Evolutionary conservation across 2,888 invertebrate species (phyloP).

Genomic region (Flexamia atlantica): DNA sequence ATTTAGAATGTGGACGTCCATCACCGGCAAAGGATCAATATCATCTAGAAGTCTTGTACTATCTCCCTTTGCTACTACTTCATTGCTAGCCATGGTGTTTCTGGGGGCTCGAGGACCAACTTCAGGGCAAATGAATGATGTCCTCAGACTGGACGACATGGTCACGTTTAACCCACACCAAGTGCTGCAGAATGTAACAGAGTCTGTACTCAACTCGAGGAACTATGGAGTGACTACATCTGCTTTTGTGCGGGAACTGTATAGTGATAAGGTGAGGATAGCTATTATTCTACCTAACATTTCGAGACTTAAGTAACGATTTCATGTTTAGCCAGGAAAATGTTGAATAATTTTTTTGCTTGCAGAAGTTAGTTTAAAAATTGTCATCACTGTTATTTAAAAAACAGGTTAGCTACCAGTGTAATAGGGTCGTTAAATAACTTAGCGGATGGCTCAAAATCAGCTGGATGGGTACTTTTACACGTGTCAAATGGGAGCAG

Average conservation of each 20-base stretch:
- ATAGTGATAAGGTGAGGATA: conserved; percentile 82
- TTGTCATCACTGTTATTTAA: too few relatives aligned
- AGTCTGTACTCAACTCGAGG: conserved; percentile 81
- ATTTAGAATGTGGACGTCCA: conserved; percentile 88
- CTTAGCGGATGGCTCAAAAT: too few relatives aligned
- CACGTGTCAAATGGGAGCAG: too few relatives aligned
- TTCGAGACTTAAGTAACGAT: too few relatives aligned
- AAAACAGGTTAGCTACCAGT: too few relatives aligned
- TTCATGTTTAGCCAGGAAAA: too few relatives aligned
- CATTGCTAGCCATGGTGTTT: conserved; percentile 93
- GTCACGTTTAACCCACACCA: conserved; percentile 94
- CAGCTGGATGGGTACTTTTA: too few relatives aligned
- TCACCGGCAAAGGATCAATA: conserved; percentile 81
- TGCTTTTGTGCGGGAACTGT: conserved; percentile 89
- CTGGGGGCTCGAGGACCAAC: conserved; percentile 92
- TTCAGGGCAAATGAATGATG: conserved; percentile 94
- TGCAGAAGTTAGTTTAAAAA: too few relatives aligned
- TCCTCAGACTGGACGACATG: conserved; percentile 90
- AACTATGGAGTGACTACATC: conserved; percentile 87
- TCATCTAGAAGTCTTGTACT: conserved; percentile 83
- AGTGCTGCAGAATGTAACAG: conserved; percentile 90
- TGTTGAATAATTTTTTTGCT: too few relatives aligned
- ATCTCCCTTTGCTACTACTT: conserved; percentile 91
- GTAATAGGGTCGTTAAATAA: too few relatives aligned
- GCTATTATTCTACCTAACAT: too few relatives aligned